Percentiles rank a stretch among this genome's conserved stretches.
Conservation (phyloP, 2,888 invertebrate genomes). For the Melikaiella ostensackeni region DNA sequence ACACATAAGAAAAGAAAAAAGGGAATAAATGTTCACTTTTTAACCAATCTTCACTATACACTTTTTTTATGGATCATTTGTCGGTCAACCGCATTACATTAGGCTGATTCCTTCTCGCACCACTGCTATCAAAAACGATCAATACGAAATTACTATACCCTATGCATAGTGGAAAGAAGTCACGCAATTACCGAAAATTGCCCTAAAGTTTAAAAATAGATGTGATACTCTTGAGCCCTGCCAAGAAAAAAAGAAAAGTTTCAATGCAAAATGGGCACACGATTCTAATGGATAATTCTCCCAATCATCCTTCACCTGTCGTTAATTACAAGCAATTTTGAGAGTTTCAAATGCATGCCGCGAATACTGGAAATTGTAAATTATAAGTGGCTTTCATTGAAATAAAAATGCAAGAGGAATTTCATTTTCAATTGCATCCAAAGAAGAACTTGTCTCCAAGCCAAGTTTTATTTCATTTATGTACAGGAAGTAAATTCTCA, state of each 20-base stretch:
- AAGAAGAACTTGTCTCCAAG: background rate
- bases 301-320: background rate
- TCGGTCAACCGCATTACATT: conserved; percentile 58
- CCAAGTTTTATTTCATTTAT: background rate
- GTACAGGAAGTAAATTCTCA: background rate
- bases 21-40: background rate
- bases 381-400: background rate
- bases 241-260: conserved; percentile 32
- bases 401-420: conserved; percentile 9
- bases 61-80: conserved; percentile 56
- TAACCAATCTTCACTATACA: conserved; percentile 13
- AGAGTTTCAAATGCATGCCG: background rate
- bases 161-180: conserved; percentile 17
- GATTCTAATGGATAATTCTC: background rate
- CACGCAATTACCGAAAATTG: conserved; percentile 39
- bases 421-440: conserved; percentile 7
- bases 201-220: conserved; percentile 37
- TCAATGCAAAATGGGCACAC: conserved; percentile 9
- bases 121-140: conserved; percentile 25
- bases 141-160: conserved; percentile 32
- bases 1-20: background rate
- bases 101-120: conserved; percentile 55
- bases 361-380: background rate
- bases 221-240: conserved; percentile 1
- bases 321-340: conserved; percentile 25